Base-by-base conservation (phyloP, 2,888 invertebrate species). In the Pristionchus mayeri region DNA sequence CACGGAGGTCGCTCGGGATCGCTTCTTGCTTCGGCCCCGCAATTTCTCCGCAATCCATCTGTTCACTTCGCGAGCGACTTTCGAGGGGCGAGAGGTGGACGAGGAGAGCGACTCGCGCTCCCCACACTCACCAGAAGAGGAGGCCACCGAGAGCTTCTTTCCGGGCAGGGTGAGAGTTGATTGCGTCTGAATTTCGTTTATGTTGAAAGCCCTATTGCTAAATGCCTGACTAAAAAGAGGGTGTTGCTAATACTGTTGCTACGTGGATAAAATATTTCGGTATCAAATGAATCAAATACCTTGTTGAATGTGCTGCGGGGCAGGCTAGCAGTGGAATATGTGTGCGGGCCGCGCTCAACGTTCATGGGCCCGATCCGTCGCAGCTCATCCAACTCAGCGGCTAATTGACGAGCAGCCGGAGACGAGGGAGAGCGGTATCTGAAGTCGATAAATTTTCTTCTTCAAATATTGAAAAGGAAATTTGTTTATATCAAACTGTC, bases 1-100 rank as follows among this genome's bases (percentile, higher is more conserved):
- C 93, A 97, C 96, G 93, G 97, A 97, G 93, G 95, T 96, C 94
- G 96, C 96, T 94, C 94, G 95, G 94, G 94, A 87, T 37, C 87
- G 84, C 83, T 71, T 75, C 27, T 37, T 37, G 34, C 52, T 71
- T 7, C 81, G 27, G 13, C 71, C 84, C 3, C 87, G 84, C 85
- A 89, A 85, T 84, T 89, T 89, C 84, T 87, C 89, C 83, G 84
- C 85, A 82, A 89, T 88, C 89, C 89, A 89, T 76, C 89, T 88
- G 86, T 90, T 89, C 89, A 90, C 89, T 87, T 88, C 88, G 79
- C 85, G 86, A 54, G 86, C 86, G 78, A 86, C 86, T 27, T 86
- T 85, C 9, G 81, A 21, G 6, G 80, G 37, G 2, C 54, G 40
- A 13, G 50, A 30, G 13, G 84, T 67, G 11, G 84, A 84, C 9